Conservation (phyloP, 1,140 invertebrate genomes). For the Tachypleus tridentatus region DNA sequence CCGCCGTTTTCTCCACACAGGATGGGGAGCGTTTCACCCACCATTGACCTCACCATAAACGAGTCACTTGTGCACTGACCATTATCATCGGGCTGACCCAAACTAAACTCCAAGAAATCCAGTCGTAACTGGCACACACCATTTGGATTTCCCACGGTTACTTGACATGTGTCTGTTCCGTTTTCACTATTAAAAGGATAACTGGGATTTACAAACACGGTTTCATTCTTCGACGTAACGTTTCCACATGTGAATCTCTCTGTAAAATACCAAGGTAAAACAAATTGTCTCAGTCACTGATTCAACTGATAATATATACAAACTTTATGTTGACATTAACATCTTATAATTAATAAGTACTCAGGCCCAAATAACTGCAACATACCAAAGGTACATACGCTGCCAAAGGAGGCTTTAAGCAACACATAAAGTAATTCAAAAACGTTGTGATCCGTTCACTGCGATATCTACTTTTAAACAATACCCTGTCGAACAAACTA, state of each 20-base stretch:
- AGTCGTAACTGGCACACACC: conserved; percentile 62
- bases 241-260: conserved; percentile 52
- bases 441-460: no score
- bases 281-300: no score
- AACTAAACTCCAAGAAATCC: conserved; percentile 57
- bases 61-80: conserved; percentile 57
- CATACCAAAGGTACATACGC: no score
- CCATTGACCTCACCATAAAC: conserved; percentile 50
- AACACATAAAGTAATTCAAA: no score
- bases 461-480: no score
- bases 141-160: conserved; percentile 52
- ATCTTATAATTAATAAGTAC: no score
- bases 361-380: no score
- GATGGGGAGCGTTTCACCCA: conserved; percentile 49
- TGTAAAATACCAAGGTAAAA: no score
- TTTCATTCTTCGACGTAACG: conserved; percentile 64
- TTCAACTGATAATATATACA: no score
- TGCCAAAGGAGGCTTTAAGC: no score
- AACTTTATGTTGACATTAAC: no score
- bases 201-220: conserved; percentile 67
- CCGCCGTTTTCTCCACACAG: conserved; percentile 70
- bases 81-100: conserved; percentile 56
- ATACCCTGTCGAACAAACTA: no score
- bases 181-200: conserved; percentile 52
- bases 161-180: conserved; percentile 52